These are phyloP conservation scores for Laupala kohalensis DNA, from an alignment of 1,140 invertebrate genomes.

Conservation along the genomic window DNA sequence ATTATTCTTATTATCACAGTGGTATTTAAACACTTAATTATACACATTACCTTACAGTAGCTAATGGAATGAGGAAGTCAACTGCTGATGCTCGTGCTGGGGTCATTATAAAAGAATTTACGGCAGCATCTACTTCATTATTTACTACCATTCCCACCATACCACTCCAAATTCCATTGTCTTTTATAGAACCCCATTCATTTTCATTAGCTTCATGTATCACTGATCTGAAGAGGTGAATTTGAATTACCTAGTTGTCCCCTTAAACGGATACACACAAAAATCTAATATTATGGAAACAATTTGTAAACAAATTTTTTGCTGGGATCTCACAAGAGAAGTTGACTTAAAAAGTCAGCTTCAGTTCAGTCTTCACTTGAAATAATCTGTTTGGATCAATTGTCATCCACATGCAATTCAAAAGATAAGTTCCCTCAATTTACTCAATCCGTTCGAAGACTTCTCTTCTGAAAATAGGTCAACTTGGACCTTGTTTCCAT, in stretches of 20 bases:
- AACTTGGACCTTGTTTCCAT: too few relatives aligned
- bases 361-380: too few relatives aligned
- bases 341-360: too few relatives aligned
- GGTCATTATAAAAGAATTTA: constrained; percentile 22
- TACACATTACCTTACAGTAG: constrained; percentile 11
- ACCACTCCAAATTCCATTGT: constrained; percentile 21
- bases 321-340: too few relatives aligned
- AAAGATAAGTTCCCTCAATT: too few relatives aligned
- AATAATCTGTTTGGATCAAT: too few relatives aligned
- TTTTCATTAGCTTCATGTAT: background rate
- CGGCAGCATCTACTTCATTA: constrained; percentile 19
- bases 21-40: too few relatives aligned
- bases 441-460: too few relatives aligned
- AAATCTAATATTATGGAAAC: background rate
- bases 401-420: background rate
- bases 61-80: constrained; percentile 21
- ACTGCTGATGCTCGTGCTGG: constrained; percentile 16
- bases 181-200: background rate
- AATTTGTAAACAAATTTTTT: background rate
- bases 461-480: too few relatives aligned
- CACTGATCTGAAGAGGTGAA: background rate
- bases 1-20: too few relatives aligned
- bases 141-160: constrained; percentile 19
- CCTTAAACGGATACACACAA: background rate
- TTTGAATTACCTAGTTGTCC: background rate